A percentile compares a stretch with the other conserved stretches of the same genome.
Evolutionary conservation across 1,140 invertebrate genomes (phyloP).

Genomic region (Lepeophtheirus salmonis): DNA sequence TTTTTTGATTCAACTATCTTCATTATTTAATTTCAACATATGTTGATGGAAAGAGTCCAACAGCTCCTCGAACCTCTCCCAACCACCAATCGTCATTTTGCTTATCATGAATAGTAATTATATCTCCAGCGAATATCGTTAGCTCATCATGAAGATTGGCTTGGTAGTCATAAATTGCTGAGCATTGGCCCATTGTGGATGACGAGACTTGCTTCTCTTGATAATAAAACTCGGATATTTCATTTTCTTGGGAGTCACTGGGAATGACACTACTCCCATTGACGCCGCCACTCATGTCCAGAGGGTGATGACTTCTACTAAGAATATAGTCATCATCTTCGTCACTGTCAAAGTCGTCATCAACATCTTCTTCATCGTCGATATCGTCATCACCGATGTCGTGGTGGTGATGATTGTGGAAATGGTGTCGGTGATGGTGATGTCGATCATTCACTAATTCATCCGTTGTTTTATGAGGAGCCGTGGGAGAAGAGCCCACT

Average conservation of each 20-base stretch:
- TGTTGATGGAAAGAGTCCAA: constrained; percentile 78
- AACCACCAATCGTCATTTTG: constrained; percentile 90
- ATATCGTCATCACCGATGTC: neutral
- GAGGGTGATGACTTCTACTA: neutral
- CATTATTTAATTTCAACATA: constrained; percentile 64
- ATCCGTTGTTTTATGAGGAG: neutral
- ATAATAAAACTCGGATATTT: constrained; percentile 17
- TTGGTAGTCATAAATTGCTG: constrained; percentile 65
- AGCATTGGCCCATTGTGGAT: constrained; percentile 42
- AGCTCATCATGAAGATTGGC: constrained; percentile 74
- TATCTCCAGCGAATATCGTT: constrained; percentile 56
- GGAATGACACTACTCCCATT: neutral
- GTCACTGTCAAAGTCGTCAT: constrained; percentile 14
- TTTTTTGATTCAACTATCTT: too few species aligned
- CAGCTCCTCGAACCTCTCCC: constrained; percentile 58
- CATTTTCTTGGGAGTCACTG: constrained; percentile 12
- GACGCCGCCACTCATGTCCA: neutral
- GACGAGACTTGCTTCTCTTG: constrained; percentile 24
- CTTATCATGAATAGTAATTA: constrained; percentile 70
- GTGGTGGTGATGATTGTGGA: neutral
- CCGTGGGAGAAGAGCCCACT: neutral
- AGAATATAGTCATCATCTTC: constrained; percentile 1
- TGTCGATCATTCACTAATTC: too few species aligned
- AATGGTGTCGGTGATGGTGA: neutral
- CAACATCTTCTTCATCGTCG: neutral